Base-by-base conservation (phyloP, 2,797 vertebrate genomes). In the Urophycis tenuis region DNA sequence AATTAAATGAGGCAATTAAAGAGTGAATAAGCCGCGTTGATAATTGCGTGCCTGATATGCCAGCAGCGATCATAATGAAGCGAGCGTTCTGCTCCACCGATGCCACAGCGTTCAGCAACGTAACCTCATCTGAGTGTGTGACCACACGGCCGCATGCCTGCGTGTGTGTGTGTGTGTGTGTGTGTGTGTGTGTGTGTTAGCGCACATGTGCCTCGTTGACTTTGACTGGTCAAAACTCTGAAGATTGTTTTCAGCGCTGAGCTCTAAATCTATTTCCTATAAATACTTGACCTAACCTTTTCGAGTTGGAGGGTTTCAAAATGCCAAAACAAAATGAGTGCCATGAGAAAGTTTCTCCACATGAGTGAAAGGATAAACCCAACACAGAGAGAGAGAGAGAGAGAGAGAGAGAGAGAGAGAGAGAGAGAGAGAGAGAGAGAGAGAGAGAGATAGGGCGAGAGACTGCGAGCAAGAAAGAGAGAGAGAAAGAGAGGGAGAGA, bases 1-100 rank as follows among this genome's bases (percentile, higher is more conserved):
- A 92, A 94, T 93, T 93, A 93, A 93, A 93, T 92, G 91, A 94
- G 89, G 92, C 90, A 93, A 94, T 94, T 93, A 94, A 92, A 92
- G 89, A 91, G 88, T 89, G 91, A 93, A 93, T 93, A 92, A 92
- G 90, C 89, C 88, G 77, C 87, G 87, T 91, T 91, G 90, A 92
- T 93, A 93, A 93, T 92, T 92, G 86, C 81, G 80, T 89, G 91
- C 91, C 84, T 29, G 91, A 92, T 93, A 92, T 86, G 91, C 91
- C 91, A 88, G 89, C 79, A 87, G 91, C 89, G 91, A 90, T 93
- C 91, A 92, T 90, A 93, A 92, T 90, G 87, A 90, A 90, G 85
- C 88, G 75, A 85, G 86, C 82, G 89, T 91, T 89, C 87, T 88
- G 88, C 89, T 88, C 79, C 74, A 87, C 82, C 84, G 85, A 85